phyloP scores from a whole-genome alignment of 2,113 vertebrate genomes.

The Peromyscus polionotus region DNA sequence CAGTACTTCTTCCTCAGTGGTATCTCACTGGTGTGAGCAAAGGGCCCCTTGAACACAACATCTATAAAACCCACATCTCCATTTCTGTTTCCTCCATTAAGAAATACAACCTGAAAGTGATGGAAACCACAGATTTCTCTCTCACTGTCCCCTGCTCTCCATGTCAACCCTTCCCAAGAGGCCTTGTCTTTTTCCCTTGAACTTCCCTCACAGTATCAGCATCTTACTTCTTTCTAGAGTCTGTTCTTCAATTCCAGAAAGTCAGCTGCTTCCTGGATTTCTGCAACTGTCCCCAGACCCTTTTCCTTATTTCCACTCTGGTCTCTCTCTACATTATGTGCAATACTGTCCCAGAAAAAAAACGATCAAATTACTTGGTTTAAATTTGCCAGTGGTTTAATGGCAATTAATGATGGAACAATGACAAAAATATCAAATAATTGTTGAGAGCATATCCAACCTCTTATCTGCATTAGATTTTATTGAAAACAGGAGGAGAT shows the following conservation, averaged over 20 bases:
- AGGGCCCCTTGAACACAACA: neutral
- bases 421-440: neutral
- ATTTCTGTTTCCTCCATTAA: neutral
- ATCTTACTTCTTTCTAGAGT: neutral
- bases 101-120: neutral
- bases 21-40: neutral
- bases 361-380: neutral
- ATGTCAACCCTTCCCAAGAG: neutral
- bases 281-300: neutral
- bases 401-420: neutral
- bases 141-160: neutral
- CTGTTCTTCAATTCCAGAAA: neutral
- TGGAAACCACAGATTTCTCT: neutral
- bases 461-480: neutral
- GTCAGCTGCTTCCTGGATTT: neutral
- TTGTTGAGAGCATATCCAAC: neutral
- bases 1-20: neutral
- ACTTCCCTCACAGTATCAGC: neutral
- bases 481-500: neutral
- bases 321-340: neutral
- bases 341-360: neutral
- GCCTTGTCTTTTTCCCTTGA: neutral
- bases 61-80: neutral
- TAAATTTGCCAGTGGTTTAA: neutral
- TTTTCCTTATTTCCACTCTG: neutral